Conservation (phyloP, 2,113 vertebrate species). For the Colinus virginianus region DNA sequence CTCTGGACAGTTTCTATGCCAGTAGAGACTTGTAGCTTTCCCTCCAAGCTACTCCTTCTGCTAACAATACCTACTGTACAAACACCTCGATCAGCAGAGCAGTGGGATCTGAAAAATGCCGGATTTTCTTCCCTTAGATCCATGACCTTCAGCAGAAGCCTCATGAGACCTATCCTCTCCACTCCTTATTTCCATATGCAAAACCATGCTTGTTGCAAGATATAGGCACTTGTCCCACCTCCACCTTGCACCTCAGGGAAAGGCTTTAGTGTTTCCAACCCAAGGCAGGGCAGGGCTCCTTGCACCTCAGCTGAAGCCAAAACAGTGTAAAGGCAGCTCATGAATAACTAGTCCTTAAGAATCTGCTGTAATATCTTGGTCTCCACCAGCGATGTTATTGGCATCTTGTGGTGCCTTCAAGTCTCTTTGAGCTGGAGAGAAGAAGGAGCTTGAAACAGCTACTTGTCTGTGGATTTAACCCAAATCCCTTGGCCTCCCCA, state of each 20-base stretch:
- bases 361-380: not conserved
- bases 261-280: not conserved
- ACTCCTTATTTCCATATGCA: not conserved
- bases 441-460: not conserved
- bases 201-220: fast-evolving
- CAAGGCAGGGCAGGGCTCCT: not conserved
- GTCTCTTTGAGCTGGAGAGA: not conserved
- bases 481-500: not conserved
- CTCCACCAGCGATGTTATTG: not conserved
- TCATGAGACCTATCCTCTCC: not conserved
- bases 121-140: not conserved
- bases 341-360: not conserved
- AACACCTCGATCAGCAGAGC: not conserved
- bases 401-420: not conserved
- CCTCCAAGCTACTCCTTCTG: not conserved
- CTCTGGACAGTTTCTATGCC: not conserved
- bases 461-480: not conserved
- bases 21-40: not conserved
- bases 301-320: not conserved
- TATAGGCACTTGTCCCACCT: fast-evolving
- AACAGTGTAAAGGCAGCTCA: not conserved
- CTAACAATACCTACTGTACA: not conserved
- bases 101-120: not conserved
- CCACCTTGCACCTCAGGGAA: not conserved
- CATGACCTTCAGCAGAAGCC: not conserved